These are phyloP conservation scores for Latheticus oryzae DNA, from an alignment of 2,888 invertebrate genomes.

Conservation along the genomic window DNA sequence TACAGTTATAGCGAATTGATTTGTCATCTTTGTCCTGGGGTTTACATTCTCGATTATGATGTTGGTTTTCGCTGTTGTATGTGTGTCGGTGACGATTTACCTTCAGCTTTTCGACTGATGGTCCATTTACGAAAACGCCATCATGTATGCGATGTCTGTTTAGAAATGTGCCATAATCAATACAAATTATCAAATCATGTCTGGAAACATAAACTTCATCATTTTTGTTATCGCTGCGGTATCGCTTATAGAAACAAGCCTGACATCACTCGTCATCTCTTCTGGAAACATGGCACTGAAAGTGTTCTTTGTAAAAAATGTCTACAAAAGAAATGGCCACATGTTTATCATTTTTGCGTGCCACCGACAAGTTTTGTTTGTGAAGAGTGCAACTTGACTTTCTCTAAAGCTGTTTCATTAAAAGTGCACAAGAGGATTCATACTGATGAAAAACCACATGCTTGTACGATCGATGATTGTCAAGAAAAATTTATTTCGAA, in stretches of 20 bases:
- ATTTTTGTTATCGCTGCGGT: constrained; percentile 88
- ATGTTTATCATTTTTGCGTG: constrained; percentile 90
- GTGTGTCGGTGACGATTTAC: constrained; percentile 80
- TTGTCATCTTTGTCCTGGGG: constrained; percentile 88
- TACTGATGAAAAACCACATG: constrained; percentile 74
- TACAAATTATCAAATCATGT: constrained; percentile 86
- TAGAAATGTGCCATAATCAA: constrained; percentile 85
- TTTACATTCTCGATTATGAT: constrained; percentile 74
- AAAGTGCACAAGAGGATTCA: constrained; percentile 89
- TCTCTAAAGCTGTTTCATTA: constrained; percentile 80
- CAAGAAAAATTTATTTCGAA: constrained; percentile 84
- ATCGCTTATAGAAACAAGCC: constrained; percentile 89
- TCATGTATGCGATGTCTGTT: constrained; percentile 87
- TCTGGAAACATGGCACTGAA: constrained; percentile 94
- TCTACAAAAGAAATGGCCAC: constrained; percentile 91
- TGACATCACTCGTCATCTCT: constrained; percentile 89
- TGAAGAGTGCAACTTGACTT: constrained; percentile 82
- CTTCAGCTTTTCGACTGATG: constrained; percentile 90
- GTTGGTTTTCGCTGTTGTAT: constrained; percentile 85
- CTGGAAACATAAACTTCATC: constrained; percentile 90
- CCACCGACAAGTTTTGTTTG: constrained; percentile 83
- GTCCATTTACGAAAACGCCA: constrained; percentile 87
- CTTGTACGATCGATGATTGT: constrained; percentile 78
- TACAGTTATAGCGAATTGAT: constrained; percentile 88
- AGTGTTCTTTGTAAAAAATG: constrained; percentile 87